phyloP scores from a whole-genome alignment of 1,140 invertebrate species.

The Drosophila mauritiana region DNA sequence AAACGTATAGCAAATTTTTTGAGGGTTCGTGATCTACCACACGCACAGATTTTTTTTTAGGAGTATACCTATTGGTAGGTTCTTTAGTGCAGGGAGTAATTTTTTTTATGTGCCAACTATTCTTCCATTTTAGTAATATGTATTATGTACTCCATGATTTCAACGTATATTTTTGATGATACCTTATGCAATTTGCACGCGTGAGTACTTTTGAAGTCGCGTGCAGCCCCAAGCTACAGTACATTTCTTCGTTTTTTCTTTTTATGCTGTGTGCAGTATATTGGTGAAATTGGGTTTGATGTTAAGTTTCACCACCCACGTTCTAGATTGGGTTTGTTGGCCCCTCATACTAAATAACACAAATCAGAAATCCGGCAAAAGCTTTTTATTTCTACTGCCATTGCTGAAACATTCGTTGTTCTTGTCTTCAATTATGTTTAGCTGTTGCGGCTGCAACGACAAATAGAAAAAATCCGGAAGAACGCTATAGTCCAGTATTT shows the following conservation, averaged over 20 bases:
- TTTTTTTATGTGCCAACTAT: neutral
- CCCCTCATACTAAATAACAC: conserved; percentile 35
- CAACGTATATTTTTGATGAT: conserved; percentile 15
- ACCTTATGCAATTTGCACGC: conserved; percentile 65
- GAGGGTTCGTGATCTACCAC: neutral
- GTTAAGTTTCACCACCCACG: conserved; percentile 80
- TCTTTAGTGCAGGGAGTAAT: too few species aligned
- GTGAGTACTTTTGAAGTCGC: conserved; percentile 42
- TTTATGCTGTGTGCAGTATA: conserved; percentile 33
- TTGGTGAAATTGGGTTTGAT: conserved; percentile 80
- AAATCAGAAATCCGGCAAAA: conserved; percentile 41
- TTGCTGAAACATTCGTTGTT: conserved; percentile 35
- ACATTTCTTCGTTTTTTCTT: conserved; percentile 23
- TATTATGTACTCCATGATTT: conserved; percentile 14
- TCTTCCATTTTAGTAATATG: too few species aligned
- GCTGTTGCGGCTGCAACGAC: conserved; percentile 22
- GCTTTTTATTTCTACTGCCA: conserved; percentile 27
- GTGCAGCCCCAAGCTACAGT: conserved; percentile 52
- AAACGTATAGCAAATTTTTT: neutral
- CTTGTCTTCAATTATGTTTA: conserved; percentile 29
- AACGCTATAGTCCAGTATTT: too few species aligned
- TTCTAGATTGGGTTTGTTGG: conserved; percentile 78
- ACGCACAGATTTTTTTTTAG: too few species aligned
- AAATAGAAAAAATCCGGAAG: neutral
- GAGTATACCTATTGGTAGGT: too few species aligned